phyloP scores from a whole-genome alignment of 2,113 vertebrate genomes.

The Peromyscus maniculatus region DNA sequence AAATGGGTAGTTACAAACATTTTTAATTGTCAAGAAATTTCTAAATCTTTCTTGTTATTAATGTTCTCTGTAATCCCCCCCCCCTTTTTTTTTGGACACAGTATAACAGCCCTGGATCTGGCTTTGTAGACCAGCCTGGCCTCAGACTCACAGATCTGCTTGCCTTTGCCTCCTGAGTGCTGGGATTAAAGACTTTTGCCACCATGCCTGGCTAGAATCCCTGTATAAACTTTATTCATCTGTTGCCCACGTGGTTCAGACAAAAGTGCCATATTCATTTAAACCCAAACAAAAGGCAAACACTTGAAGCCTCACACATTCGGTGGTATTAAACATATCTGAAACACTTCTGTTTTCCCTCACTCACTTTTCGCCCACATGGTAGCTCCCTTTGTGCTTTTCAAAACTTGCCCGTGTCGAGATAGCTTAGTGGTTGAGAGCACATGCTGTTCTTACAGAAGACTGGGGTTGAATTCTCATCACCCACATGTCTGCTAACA shows the following conservation, averaged over 20 bases:
- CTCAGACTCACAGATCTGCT: neutral
- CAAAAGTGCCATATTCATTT: neutral
- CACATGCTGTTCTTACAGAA: neutral
- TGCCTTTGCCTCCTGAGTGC: neutral
- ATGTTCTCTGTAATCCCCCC: neutral
- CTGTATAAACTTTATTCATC: slow-evolving; percentile 16
- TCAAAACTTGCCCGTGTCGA: neutral
- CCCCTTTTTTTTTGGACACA: too few relatives aligned
- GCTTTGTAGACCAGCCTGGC: neutral
- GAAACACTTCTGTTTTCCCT: slow-evolving; percentile 1
- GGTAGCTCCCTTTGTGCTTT: neutral
- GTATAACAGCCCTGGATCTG: neutral
- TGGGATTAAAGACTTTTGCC: neutral
- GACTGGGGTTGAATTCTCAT: neutral
- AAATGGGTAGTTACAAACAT: slow-evolving; percentile 23
- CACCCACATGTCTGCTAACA: neutral
- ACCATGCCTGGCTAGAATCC: neutral
- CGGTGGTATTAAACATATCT: neutral
- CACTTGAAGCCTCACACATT: neutral
- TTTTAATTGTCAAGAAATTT: slow-evolving; percentile 54
- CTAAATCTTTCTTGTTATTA: neutral
- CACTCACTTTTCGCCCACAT: neutral
- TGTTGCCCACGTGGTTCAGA: neutral
- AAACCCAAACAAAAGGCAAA: neutral
- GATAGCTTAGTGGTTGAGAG: neutral